Conservation (phyloP, 2,797 vertebrate genomes). For the Chelon labrosus region DNA sequence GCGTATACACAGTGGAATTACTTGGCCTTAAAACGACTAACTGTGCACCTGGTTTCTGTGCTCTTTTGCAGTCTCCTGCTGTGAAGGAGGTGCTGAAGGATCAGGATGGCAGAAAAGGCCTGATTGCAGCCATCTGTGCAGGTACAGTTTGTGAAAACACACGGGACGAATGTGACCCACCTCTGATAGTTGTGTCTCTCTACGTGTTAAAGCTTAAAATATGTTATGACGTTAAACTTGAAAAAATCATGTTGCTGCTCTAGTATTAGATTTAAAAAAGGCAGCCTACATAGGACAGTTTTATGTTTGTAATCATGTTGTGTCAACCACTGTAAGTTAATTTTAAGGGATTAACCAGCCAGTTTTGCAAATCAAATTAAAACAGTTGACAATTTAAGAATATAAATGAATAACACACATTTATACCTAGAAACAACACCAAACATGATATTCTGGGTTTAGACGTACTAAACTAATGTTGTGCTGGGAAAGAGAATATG, state of each 20-base stretch:
- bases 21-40: constrained; percentile 48
- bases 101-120: constrained; percentile 92
- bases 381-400: constrained; percentile 1
- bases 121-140: constrained; percentile 99
- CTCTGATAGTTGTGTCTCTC: neutral
- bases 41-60: constrained; percentile 55
- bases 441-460: constrained; percentile 18
- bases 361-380: constrained; percentile 2
- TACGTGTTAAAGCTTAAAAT: constrained; percentile 24
- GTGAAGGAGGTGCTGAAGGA: constrained; percentile 95
- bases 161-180: neutral
- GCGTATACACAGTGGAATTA: constrained; percentile 24
- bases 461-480: constrained; percentile 9
- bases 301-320: neutral
- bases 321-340: too few relatives aligned
- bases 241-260: constrained; percentile 8
- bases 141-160: constrained; percentile 81
- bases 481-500: constrained; percentile 26
- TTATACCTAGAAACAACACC: constrained; percentile 10
- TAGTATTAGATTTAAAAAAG: too few relatives aligned
- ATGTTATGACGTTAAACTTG: constrained; percentile 3
- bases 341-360: too few relatives aligned
- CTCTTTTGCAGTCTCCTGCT: constrained; percentile 86
- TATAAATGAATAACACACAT: constrained; percentile 12
- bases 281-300: neutral